Percentiles rank a stretch among this genome's conserved stretches.
These are phyloP conservation scores for Ursus arctos DNA, from an alignment of 2,113 vertebrate genomes.

Conservation along the genomic window DNA sequence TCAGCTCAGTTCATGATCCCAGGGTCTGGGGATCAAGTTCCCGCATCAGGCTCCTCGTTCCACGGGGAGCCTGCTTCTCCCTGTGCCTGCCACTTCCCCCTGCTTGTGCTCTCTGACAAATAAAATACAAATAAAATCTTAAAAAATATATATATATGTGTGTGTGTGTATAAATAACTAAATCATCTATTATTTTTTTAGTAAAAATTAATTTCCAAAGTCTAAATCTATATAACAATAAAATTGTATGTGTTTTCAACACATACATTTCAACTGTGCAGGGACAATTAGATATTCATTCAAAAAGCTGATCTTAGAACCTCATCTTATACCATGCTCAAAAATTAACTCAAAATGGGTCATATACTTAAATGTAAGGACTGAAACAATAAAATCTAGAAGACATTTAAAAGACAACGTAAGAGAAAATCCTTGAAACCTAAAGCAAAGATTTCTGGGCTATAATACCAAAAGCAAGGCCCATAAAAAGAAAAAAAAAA, in stretches of 20 bases:
- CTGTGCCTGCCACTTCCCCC: too few species aligned
- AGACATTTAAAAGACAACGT: neutral
- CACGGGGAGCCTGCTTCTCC: neutral
- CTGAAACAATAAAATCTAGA: conserved; percentile 3
- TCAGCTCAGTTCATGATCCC: neutral
- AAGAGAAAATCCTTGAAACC: conserved; percentile 38
- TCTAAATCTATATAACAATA: neutral
- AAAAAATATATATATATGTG: neutral
- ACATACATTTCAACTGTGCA: neutral
- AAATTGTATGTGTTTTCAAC: conserved; percentile 15
- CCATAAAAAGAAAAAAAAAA: neutral
- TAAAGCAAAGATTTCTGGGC: conserved; percentile 37
- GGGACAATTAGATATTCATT: neutral
- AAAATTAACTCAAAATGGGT: neutral
- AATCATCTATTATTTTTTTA: neutral
- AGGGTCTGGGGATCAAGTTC: neutral
- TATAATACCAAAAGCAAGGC: neutral
- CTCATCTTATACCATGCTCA: neutral
- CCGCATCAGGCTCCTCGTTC: neutral
- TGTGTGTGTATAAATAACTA: neutral
- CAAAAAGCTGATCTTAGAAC: neutral
- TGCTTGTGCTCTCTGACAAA: neutral
- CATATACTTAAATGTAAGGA: neutral
- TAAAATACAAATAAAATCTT: neutral
- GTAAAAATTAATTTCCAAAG: conserved; percentile 36